Base-by-base conservation (phyloP, 2,113 vertebrate genomes). In the Microcebus jonahi region DNA sequence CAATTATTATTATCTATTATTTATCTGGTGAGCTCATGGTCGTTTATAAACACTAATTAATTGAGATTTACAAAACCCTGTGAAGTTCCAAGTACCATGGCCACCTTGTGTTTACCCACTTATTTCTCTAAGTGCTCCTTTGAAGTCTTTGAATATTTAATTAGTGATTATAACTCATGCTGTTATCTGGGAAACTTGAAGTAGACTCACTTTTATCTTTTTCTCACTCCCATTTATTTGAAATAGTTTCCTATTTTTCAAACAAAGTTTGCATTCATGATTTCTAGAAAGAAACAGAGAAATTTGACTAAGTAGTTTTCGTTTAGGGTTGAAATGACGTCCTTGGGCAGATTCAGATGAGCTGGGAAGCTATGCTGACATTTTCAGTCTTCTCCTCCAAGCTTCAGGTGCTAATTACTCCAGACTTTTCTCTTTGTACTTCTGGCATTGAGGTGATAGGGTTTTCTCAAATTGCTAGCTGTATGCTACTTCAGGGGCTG, bases 31-130 rank as follows among this genome's bases (percentile, higher is more conserved):
- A 97, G 73, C 91, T 98, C 95, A 97, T 73, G 55, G 75, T 93
- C 39, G 53, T 87, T 90, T 93, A 80, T 97, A 97, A 98, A 97
- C 96, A 96, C 79, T 96, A 94, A 96, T 97, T 98, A 96, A 97
- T 96, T 83, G 88, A 95, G 91, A 86, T 97, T 97, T 97, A 96
- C 80, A 89, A 93, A 96, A 75, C 39, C 34, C 31, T 95, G 63
- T 91, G 89, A 94, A 90, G 88, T 94, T 91, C 68, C 53, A 59
- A 67, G 91, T 34, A 71, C 59, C 65, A 70, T 75, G 76, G 71
- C 14, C 31, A 79, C 36, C 83, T 67, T 53, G 8, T 36, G 21
- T 73, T 96, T 86, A 86, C 77, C 89, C 39, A 65, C 67, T 87
- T 88, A 86, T 88, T 94, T 87, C 87, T 88, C 79, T 65, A 91